Conservation (phyloP, 2,888 invertebrate genomes). For the Mellilla xanthometata region DNA sequence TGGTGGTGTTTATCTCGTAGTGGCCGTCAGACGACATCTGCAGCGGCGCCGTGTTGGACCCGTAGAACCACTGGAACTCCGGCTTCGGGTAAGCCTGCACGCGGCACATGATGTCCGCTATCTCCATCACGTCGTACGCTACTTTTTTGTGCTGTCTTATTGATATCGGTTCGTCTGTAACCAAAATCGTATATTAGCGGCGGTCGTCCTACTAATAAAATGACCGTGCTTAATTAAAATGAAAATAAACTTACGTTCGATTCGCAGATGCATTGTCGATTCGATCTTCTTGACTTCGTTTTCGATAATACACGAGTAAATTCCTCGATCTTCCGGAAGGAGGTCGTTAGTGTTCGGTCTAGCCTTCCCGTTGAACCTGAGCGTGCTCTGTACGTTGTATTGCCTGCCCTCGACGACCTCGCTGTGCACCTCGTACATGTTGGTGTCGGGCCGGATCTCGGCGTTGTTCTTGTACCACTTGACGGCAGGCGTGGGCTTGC, state of each 20-base stretch:
- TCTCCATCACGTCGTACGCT: slow-evolving; percentile 92
- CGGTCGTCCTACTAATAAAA: not conserved
- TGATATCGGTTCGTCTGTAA: slow-evolving; percentile 91
- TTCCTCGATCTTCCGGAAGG: slow-evolving; percentile 92
- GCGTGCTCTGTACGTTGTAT: slow-evolving; percentile 91
- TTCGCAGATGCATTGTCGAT: slow-evolving; percentile 94
- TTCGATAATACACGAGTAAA: slow-evolving; percentile 93
- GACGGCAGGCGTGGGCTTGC: slow-evolving; percentile 92
- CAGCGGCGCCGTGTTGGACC: slow-evolving; percentile 87
- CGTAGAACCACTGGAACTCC: slow-evolving; percentile 95
- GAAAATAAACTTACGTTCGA: slow-evolving; percentile 88
- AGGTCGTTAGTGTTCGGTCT: slow-evolving; percentile 89
- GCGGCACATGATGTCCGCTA: slow-evolving; percentile 93
- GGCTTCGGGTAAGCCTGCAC: slow-evolving; percentile 96
- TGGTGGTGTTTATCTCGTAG: slow-evolving; percentile 91
- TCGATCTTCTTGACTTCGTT: slow-evolving; percentile 95
- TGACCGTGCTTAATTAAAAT: slow-evolving; percentile 5
- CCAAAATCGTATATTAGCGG: no score
- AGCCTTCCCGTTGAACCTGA: slow-evolving; percentile 90
- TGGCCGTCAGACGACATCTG: slow-evolving; percentile 92
- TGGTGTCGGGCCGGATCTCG: slow-evolving; percentile 89
- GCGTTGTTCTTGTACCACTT: slow-evolving; percentile 94
- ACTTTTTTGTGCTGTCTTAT: slow-evolving; percentile 94
- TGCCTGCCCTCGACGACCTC: slow-evolving; percentile 90
- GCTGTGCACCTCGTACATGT: slow-evolving; percentile 91